Conservation (phyloP, 2,113 vertebrate genomes). For the Python bivittatus region DNA sequence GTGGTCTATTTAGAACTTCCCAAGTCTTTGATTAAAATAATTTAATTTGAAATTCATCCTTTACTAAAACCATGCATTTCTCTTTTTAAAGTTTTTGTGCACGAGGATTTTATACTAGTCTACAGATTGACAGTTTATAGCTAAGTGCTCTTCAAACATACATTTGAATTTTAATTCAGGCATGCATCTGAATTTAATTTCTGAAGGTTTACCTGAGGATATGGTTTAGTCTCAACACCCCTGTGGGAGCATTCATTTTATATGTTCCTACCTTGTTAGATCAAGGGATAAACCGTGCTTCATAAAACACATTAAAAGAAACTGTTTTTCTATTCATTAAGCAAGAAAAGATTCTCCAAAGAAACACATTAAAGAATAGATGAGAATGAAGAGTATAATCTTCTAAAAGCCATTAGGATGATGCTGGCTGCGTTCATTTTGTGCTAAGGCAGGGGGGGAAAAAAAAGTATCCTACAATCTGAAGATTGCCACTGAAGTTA, state of each 20-base stretch:
- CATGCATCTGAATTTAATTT: background rate
- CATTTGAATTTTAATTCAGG: background rate
- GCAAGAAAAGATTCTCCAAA: background rate
- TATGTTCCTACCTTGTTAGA: background rate
- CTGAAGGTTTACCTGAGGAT: background rate
- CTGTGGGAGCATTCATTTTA: background rate
- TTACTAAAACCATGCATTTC: background rate
- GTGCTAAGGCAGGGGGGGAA: background rate
- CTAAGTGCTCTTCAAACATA: background rate
- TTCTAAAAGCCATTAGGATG: background rate
- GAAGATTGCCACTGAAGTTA: background rate
- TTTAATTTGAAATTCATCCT: background rate
- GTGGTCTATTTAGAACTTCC: background rate
- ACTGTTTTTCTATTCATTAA: background rate
- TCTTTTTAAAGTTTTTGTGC: background rate
- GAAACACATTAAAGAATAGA: background rate
- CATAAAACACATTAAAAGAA: background rate
- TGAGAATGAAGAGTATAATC: background rate
- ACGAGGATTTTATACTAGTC: background rate
- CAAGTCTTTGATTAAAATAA: background rate
- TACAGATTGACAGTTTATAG: background rate
- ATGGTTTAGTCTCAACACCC: background rate
- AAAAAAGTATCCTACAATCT: background rate
- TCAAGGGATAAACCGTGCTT: background rate
- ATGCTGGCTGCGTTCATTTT: background rate